Evolutionary conservation across 2,888 invertebrate genomes (phyloP).

Genomic region (Nephrotoma appendiculata): DNA sequence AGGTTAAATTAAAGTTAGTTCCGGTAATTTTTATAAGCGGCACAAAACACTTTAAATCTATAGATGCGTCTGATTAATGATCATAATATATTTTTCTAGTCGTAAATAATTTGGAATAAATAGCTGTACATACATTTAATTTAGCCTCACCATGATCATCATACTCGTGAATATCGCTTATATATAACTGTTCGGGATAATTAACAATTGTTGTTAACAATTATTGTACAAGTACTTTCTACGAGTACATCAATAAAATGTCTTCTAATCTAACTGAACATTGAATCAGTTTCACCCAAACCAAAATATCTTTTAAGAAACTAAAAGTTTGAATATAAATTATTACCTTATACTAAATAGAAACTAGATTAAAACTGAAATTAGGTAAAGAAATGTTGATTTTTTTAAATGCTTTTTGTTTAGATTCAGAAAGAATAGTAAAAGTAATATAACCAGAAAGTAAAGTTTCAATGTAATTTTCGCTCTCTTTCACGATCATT

Average conservation of each 20-base stretch:
- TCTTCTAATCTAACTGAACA: no score
- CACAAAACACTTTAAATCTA: neutral
- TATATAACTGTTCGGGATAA: neutral
- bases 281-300: no score
- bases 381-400: neutral
- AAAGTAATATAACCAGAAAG: neutral
- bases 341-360: neutral
- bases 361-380: neutral
- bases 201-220: neutral
- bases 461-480: no score
- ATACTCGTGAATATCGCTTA: neutral
- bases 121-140: neutral
- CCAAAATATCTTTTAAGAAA: no score
- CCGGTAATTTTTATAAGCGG: neutral
- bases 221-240: no score
- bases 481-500: no score
- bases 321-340: neutral
- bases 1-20: neutral
- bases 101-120: neutral
- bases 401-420: neutral
- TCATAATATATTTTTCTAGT: neutral
- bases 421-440: neutral
- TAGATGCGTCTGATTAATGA: neutral
- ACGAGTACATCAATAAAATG: no score
- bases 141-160: neutral